Evolutionary conservation across 2,113 vertebrate genomes (phyloP), one percentile per base, ranked within the genome.

Genomic region (Egretta garzetta): DNA sequence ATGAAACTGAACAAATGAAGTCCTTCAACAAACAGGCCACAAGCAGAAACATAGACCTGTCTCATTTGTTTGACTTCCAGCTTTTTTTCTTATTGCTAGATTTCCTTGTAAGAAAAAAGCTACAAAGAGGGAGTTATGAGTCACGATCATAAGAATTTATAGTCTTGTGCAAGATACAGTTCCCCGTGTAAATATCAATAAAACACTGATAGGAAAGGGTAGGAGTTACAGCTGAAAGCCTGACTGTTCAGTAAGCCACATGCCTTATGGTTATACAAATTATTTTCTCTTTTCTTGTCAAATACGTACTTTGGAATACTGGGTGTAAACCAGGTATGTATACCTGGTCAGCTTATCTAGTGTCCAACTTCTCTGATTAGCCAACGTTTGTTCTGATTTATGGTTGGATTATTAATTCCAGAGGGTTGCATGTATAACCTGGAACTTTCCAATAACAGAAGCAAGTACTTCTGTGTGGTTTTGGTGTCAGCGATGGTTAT

Each of bases 261-360:
- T 80, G 23, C 28, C n/a, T 74, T 62, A 35, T 10, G 33, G 41
- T 30, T 64, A 52, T 77, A 24, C 5, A 24, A 52, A 15, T 74
- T 50, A 33, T 37, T 93, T 68, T 91, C 64, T 70, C 37, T 58
- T 94, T 93, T 74, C 53, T 58, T 91, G 60, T 80, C 35, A 23
- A 70, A 22, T 72, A 41, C 0, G 91, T 91, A 96, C 96, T 96
- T 96, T 96, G 93, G 81, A 95, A 85, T 85, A 37, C 30, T 64
- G 35, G 14, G 85, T 91, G 39, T 95, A 95, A 91, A 87, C 49
- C 30, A 67, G 56, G 37, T 91, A 5, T 4, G 3, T 79, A 15
- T n/a, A 52, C 49, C 49, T 47, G 30, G 45, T 79, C 47, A 66
- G 24, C 66, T 80, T 96, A 93, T 88, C 80, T 88, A 6, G 14